phyloP scores from a whole-genome alignment of 2,888 invertebrate genomes.

The Laothoe populi region DNA sequence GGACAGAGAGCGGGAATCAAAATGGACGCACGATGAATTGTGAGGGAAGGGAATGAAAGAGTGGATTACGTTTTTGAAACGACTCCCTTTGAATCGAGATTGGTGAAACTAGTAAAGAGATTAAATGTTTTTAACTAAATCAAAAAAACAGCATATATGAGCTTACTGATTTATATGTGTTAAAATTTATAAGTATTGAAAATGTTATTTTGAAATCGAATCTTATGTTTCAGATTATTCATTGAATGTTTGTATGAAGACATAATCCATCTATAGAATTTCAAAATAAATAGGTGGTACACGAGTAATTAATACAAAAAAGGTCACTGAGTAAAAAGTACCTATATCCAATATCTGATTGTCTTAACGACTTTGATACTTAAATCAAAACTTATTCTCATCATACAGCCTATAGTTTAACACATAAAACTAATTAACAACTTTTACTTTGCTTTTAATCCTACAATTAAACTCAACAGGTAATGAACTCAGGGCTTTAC shows the following conservation, averaged over 20 bases:
- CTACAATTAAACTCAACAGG: constrained; percentile 52
- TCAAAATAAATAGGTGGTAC: no score
- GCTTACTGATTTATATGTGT: no score
- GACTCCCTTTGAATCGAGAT: neutral
- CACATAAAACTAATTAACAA: constrained; percentile 1
- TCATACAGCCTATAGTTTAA: neutral
- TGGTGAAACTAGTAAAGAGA: neutral
- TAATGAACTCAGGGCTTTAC: constrained; percentile 47
- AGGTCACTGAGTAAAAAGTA: no score
- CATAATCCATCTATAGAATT: no score
- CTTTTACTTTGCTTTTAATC: constrained; percentile 49
- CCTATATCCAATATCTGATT: no score
- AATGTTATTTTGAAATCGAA: neutral
- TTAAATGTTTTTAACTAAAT: constrained; percentile 7
- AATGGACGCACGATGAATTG: constrained; percentile 54
- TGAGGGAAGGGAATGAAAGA: constrained; percentile 39
- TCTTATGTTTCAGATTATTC: no score
- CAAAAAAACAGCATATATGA: no score
- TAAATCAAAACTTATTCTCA: neutral
- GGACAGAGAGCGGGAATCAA: constrained; percentile 44
- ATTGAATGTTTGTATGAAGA: no score
- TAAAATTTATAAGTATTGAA: no score
- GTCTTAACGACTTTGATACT: no score
- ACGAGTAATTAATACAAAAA: no score
- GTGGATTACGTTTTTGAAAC: constrained; percentile 27